Percentiles rank a stretch among this genome's conserved stretches.
Evolutionary conservation across 2,888 invertebrate species (phyloP).

Genomic region (Ferrisia virgata): DNA sequence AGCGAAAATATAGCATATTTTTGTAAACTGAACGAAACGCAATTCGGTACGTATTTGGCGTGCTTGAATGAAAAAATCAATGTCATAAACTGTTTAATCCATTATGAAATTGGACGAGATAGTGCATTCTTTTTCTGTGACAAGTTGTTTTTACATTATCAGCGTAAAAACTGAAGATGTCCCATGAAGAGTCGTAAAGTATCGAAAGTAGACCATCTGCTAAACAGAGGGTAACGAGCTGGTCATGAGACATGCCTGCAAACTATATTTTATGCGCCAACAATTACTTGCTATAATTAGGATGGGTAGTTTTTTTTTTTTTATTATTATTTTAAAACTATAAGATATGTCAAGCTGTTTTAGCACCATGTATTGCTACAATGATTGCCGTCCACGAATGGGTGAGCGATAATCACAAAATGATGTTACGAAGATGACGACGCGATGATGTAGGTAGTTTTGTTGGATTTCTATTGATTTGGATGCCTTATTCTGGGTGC

Average conservation of each 20-base stretch:
- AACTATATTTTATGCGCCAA: not conserved
- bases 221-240: slow-evolving; percentile 31
- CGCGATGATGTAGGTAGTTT: not conserved
- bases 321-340: slow-evolving; percentile 23
- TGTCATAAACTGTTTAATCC: slow-evolving; percentile 16
- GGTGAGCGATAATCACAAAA: not conserved
- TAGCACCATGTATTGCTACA: not conserved
- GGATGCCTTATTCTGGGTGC: not conserved
- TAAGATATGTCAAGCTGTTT: slow-evolving; percentile 14
- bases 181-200: slow-evolving; percentile 6
- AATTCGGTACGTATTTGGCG: not conserved
- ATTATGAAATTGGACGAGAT: slow-evolving; percentile 16
- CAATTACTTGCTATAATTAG: slow-evolving; percentile 22
- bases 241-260: not conserved
- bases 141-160: slow-evolving; percentile 6
- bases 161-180: slow-evolving; percentile 6
- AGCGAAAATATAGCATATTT: not conserved
- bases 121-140: slow-evolving; percentile 4
- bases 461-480: not conserved
- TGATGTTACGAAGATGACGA: not conserved
- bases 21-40: not conserved
- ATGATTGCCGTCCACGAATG: not conserved
- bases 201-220: slow-evolving; percentile 31
- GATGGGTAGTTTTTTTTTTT: not conserved
- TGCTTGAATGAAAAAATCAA: not conserved